Evolutionary conservation across 23 tunicate genomes (phyloP).

Genomic region (Trididemnum clinides): DNA sequence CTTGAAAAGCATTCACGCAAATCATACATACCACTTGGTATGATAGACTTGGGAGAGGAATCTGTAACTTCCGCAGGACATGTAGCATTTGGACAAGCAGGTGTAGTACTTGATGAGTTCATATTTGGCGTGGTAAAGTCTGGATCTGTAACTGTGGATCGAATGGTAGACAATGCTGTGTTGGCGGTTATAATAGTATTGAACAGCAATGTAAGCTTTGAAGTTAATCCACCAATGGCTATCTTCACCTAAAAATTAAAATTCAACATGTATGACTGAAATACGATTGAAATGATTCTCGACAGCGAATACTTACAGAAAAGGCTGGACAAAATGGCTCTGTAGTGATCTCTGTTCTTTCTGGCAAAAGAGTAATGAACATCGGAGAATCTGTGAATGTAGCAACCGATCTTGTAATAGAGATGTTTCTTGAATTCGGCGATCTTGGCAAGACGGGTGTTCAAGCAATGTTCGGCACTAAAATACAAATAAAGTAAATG

Average conservation of each 20-base stretch:
- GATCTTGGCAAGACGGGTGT: conserved; percentile 41
- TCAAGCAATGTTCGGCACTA: conserved; percentile 18
- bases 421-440: conserved; percentile 4
- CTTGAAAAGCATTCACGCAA: background rate
- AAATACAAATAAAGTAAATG: background rate
- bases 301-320: conserved; percentile 50
- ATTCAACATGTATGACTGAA: too few species aligned
- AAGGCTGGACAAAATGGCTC: conserved; percentile 1
- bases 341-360: conserved; percentile 17
- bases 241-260: too few species aligned
- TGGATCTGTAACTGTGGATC: background rate
- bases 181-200: background rate
- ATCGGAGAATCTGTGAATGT: conserved; percentile 15
- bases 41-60: background rate
- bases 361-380: conserved; percentile 2
- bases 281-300: too few species aligned
- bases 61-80: conserved; percentile 4
- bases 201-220: background rate
- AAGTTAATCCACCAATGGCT: conserved; percentile 1
- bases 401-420: background rate
- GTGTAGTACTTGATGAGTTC: conserved; percentile 9
- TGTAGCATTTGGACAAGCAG: conserved; percentile 4
- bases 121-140: background rate
- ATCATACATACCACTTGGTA: background rate
- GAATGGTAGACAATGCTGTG: background rate